Conservation (phyloP, 2,888 invertebrate species). For the Phaonia tiefii region DNA sequence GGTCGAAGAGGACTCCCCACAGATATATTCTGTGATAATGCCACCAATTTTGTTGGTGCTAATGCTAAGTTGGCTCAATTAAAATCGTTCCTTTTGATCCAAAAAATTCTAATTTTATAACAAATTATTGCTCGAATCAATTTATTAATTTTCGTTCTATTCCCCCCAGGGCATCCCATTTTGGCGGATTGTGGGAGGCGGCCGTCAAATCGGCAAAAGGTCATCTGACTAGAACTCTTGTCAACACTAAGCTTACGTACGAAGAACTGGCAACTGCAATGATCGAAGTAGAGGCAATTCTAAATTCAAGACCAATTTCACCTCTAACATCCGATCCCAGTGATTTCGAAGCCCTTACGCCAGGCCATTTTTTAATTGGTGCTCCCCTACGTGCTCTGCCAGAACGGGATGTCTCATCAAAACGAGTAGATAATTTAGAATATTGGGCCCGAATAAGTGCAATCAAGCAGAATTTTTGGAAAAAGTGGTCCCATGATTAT, state of each 20-base stretch:
- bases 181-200: slow-evolving; percentile 51
- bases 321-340: too few relatives aligned
- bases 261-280: too few relatives aligned
- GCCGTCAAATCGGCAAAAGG: slow-evolving; percentile 55
- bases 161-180: slow-evolving; percentile 40
- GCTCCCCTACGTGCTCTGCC: too few relatives aligned
- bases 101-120: slow-evolving; percentile 1
- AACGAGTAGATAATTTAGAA: too few relatives aligned
- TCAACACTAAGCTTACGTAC: slow-evolving; percentile 23
- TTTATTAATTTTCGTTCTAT: too few relatives aligned
- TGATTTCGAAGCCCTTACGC: too few relatives aligned
- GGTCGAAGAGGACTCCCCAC: slow-evolving; percentile 39
- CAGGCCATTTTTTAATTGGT: too few relatives aligned
- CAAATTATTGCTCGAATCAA: slow-evolving; percentile 42
- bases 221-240: slow-evolving; percentile 36
- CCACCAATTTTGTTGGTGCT: too few relatives aligned
- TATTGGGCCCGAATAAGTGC: slow-evolving; percentile 26
- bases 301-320: too few relatives aligned
- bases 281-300: too few relatives aligned
- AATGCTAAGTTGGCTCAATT: slow-evolving; percentile 28
- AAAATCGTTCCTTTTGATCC: slow-evolving; percentile 42
- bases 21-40: slow-evolving; percentile 52
- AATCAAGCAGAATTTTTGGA: slow-evolving; percentile 54
- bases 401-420: too few relatives aligned
- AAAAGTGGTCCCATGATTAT: slow-evolving; percentile 49